phyloP scores from a whole-genome alignment of 2,888 invertebrate species.

The Esperia sulphurella region DNA sequence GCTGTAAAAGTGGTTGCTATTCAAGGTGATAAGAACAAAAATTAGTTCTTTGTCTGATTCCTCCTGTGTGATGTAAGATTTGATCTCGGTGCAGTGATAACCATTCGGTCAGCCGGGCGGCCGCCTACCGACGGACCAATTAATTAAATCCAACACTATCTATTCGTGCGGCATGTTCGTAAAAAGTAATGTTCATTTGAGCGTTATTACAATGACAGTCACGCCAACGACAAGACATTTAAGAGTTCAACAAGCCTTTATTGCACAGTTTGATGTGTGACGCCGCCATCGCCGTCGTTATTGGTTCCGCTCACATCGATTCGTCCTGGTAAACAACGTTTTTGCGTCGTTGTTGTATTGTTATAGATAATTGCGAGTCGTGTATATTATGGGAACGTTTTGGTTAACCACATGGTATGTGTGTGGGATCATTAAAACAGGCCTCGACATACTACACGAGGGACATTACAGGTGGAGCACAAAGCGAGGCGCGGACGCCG shows the following conservation, averaged over 20 bases:
- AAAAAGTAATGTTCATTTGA: conserved; percentile 19
- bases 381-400: conserved; percentile 36
- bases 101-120: conserved; percentile 7
- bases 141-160: conserved; percentile 20
- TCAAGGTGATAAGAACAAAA: conserved; percentile 8
- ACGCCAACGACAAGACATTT: conserved; percentile 13
- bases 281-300: conserved; percentile 1
- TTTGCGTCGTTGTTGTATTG: conserved; percentile 11
- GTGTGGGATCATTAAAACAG: conserved; percentile 40
- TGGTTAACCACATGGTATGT: conserved; percentile 37
- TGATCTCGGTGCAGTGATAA: conserved; percentile 8
- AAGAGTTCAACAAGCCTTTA: conserved; percentile 26
- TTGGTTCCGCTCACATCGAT: conserved; percentile 18
- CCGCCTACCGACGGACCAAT: conserved; percentile 19
- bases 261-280: conserved; percentile 13
- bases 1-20: background rate
- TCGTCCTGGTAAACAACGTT: conserved; percentile 17
- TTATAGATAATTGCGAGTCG: conserved; percentile 21
- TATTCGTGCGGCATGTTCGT: conserved; percentile 12
- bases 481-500: conserved; percentile 37
- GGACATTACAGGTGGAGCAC: conserved; percentile 46
- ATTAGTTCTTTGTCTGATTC: conserved; percentile 7
- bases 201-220: conserved; percentile 15
- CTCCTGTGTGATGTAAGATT: conserved; percentile 6
- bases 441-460: conserved; percentile 23